Conservation (phyloP, 2,888 invertebrate genomes). For the Argyresthia goedartella region DNA sequence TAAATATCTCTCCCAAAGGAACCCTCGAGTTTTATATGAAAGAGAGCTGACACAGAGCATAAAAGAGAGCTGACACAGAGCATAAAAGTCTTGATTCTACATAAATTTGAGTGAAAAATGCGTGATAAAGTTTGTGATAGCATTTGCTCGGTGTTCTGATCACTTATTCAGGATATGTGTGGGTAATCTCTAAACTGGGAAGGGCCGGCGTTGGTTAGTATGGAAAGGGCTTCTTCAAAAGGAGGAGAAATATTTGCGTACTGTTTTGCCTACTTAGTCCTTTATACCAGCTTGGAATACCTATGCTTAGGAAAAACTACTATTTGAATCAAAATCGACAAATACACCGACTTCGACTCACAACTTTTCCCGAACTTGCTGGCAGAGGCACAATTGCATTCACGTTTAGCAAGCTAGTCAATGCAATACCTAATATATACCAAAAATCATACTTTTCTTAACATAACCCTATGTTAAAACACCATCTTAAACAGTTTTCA, state of each 20-base stretch:
- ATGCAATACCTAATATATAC: neutral
- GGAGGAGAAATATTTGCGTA: neutral
- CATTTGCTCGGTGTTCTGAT: slow-evolving; percentile 16
- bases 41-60: too few species aligned
- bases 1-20: too few species aligned
- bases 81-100: neutral
- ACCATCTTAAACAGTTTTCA: slow-evolving; percentile 24
- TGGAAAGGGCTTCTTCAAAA: slow-evolving; percentile 17
- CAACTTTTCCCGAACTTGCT: too few species aligned
- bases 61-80: too few species aligned
- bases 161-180: slow-evolving; percentile 20
- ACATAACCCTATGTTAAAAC: neutral
- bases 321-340: too few species aligned
- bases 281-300: too few species aligned
- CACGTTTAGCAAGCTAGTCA: neutral
- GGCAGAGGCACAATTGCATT: neutral
- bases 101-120: slow-evolving; percentile 24
- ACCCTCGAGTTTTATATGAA: too few species aligned
- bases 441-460: neutral
- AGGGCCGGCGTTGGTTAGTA: slow-evolving; percentile 13
- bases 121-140: slow-evolving; percentile 18
- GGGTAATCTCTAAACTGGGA: slow-evolving; percentile 20
- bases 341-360: too few species aligned
- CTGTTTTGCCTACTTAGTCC: too few species aligned
- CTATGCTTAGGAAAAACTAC: too few species aligned